These are phyloP conservation scores for Dryoscopus gambensis DNA, from an alignment of 2,113 vertebrate species.

Conservation along the genomic window DNA sequence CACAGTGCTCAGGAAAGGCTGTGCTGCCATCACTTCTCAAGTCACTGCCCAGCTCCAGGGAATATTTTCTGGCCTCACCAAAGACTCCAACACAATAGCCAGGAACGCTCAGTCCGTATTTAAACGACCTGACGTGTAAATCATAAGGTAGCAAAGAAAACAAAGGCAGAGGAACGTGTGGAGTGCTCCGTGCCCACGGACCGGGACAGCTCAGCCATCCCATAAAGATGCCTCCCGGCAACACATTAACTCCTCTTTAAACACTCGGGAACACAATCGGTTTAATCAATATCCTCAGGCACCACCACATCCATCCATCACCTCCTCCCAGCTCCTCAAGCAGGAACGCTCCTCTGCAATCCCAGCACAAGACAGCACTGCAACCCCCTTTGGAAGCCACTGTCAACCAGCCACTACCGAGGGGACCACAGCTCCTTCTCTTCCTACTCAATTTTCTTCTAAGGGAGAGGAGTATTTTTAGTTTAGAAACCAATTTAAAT, in stretches of 20 bases:
- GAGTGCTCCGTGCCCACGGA: not conserved
- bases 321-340: not conserved
- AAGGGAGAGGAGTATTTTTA: not conserved
- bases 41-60: not conserved
- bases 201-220: not conserved
- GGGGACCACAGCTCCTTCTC: not conserved
- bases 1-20: not conserved
- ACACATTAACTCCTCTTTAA: conserved; percentile 4
- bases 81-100: not conserved
- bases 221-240: not conserved
- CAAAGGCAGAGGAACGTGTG: not conserved
- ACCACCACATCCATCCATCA: not conserved
- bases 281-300: not conserved
- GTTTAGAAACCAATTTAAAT: not conserved
- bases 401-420: not conserved
- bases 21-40: not conserved
- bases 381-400: not conserved
- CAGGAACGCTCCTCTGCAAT: not conserved
- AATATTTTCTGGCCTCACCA: not conserved
- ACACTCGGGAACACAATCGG: not conserved
- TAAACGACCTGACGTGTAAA: not conserved
- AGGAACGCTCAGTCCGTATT: not conserved
- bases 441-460: not conserved
- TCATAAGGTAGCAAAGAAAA: not conserved
- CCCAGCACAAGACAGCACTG: not conserved